These are phyloP conservation scores for Orchestia grillus DNA, from an alignment of 1,140 invertebrate genomes.

Conservation along the genomic window DNA sequence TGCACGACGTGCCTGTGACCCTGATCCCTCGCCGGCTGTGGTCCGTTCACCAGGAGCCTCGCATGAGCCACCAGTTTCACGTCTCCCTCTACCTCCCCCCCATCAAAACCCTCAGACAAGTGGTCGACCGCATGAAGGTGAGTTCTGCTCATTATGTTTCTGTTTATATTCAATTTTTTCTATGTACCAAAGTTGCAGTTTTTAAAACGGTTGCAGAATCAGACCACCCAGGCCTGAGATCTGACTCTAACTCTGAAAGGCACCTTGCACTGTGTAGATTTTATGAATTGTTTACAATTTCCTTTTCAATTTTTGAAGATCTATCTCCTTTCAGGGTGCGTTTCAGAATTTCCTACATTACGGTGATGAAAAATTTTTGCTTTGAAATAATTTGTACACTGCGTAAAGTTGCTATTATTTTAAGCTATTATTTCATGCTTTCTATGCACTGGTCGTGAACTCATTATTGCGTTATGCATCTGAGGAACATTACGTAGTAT, in stretches of 20 bases:
- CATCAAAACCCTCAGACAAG: conserved; percentile 80
- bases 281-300: neutral
- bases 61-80: conserved; percentile 70
- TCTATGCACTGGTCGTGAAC: neutral
- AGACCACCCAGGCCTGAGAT: too few relatives aligned
- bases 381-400: neutral
- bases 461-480: too few relatives aligned
- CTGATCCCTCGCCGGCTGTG: conserved; percentile 84
- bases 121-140: conserved; percentile 85
- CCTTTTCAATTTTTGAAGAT: neutral
- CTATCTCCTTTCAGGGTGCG: neutral
- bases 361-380: neutral
- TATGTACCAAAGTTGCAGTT: neutral
- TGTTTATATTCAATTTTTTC: neutral
- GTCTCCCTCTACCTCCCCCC: conserved; percentile 76
- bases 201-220: neutral
- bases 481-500: too few relatives aligned
- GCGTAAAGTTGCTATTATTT: neutral
- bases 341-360: neutral
- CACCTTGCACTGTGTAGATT: neutral
- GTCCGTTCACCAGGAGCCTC: conserved; percentile 82
- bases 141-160: neutral
- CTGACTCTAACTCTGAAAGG: too few relatives aligned
- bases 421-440: neutral
- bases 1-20: conserved; percentile 86